Base-by-base conservation (phyloP, 2,888 invertebrate genomes). In the Ectemnius lituratus region DNA sequence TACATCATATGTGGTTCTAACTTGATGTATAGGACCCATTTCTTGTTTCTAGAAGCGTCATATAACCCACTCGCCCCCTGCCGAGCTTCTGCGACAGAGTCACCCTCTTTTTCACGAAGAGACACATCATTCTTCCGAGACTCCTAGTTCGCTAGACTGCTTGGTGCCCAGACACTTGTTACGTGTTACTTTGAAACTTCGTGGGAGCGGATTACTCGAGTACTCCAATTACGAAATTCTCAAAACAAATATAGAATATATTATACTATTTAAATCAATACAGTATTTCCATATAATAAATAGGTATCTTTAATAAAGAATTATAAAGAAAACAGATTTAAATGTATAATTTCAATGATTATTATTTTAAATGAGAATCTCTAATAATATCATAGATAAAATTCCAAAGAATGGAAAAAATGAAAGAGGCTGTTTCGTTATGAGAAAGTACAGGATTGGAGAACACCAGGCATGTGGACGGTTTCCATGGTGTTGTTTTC, bases 401-500 rank as follows among this genome's bases (percentile, higher is more conserved):
- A 20, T 20, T 20, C 20, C 1, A 4, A 18, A 18, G 4, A 56
- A 23, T 16, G 8, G 8, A n/a, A 8, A 6, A 20, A 18, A 59
- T 28, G 63, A 58, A 27, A 47, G 13, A 46, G 20, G 11, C 8
- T 6, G 37, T 37, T 37, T 37, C 37, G 37, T 37, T 16, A 47
- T 2, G 2, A 23, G 0, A 23, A 56, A 37, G 37, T 37, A 6
- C 8, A 37, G 37, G 5, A 37, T 37, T 11, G 37, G 37, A 37
- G 37, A 37, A 11, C 28, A n/a, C 23, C 0, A 16, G n/a, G 56
- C 52, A 65, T 73, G 72, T 59, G 72, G 78, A 61, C 64, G 70
- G 62, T 78, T 74, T 79, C 71, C 62, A 73, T 67, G 69, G 68
- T 69, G 62, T 79, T 82, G 81, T 82, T 82, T 79, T 81, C 77